phyloP scores from a whole-genome alignment of 1,140 invertebrate genomes.

The Papilio helenus region DNA sequence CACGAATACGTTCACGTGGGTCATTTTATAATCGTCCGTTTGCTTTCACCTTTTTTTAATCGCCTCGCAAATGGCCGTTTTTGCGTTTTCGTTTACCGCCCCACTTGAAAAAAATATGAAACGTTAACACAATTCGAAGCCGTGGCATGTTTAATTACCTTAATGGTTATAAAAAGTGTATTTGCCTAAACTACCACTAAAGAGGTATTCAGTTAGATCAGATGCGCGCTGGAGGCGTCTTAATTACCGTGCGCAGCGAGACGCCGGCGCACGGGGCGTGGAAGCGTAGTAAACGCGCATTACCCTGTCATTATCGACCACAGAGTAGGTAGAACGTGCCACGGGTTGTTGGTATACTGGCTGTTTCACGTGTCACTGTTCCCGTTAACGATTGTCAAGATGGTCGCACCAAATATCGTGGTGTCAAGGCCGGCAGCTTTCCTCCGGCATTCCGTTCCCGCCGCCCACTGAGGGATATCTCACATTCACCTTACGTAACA shows the following conservation, averaged over 20 bases:
- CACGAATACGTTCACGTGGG: constrained; percentile 80
- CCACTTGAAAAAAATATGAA: constrained; percentile 43
- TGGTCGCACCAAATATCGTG: constrained; percentile 76
- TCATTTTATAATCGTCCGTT: constrained; percentile 77
- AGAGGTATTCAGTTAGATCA: constrained; percentile 43
- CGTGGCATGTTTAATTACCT: constrained; percentile 13
- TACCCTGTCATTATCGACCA: constrained; percentile 62
- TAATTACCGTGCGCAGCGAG: constrained; percentile 69
- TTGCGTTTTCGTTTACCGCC: constrained; percentile 49
- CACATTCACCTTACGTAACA: constrained; percentile 77
- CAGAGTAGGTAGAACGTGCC: constrained; percentile 50
- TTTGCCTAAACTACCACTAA: constrained; percentile 36
- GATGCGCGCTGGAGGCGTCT: constrained; percentile 55
- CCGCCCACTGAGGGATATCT: constrained; percentile 79
- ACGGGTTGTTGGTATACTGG: constrained; percentile 51
- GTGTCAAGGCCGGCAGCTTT: constrained; percentile 81
- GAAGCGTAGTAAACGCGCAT: constrained; percentile 70
- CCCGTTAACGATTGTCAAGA: constrained; percentile 62
- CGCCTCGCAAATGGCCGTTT: constrained; percentile 54
- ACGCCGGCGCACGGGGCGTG: constrained; percentile 71
- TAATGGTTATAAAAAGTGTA: constrained; percentile 41
- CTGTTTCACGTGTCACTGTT: constrained; percentile 44
- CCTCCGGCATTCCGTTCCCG: constrained; percentile 78
- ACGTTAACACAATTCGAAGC: constrained; percentile 38
- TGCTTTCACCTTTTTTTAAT: constrained; percentile 68